phyloP scores from a whole-genome alignment of 2,797 vertebrate genomes.

The Chelon auratus region DNA sequence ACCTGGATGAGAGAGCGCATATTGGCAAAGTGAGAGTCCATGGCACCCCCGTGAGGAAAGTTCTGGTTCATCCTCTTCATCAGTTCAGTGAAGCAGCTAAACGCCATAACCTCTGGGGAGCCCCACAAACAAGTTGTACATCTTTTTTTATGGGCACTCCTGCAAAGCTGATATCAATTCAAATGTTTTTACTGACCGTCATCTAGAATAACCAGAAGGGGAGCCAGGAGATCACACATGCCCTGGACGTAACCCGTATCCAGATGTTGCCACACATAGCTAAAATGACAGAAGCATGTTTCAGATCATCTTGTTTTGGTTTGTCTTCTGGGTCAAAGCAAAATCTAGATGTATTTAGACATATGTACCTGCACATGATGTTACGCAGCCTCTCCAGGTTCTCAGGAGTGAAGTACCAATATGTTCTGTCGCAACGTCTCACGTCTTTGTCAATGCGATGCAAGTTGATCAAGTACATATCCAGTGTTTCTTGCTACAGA shows the following conservation, averaged over 20 bases:
- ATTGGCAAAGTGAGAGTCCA: constrained; percentile 99
- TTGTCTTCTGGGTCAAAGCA: not conserved
- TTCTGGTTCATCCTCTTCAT: constrained; percentile 99
- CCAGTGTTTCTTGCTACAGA: constrained; percentile 92
- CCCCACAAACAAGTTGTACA: not conserved
- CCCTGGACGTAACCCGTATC: constrained; percentile 97
- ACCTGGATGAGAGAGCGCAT: constrained; percentile 99
- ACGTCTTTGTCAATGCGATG: constrained; percentile 99
- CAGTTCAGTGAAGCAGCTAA: constrained; percentile 97
- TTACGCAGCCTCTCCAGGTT: constrained; percentile 98
- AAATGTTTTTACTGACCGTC: constrained; percentile 86
- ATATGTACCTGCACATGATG: constrained; percentile 96
- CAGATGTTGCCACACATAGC: constrained; percentile 98
- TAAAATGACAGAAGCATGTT: constrained; percentile 61
- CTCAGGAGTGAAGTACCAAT: constrained; percentile 94
- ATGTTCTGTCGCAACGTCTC: constrained; percentile 95
- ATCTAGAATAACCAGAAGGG: constrained; percentile 95
- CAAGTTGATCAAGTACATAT: constrained; percentile 96
- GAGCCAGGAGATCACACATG: constrained; percentile 98
- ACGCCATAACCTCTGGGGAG: constrained; percentile 92
- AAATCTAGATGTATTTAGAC: not conserved
- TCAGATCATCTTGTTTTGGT: not conserved
- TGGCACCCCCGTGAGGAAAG: constrained; percentile 97
- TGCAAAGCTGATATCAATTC: not conserved
- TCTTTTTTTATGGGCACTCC: constrained; percentile 4